Base-by-base conservation (phyloP, 2,888 invertebrate genomes). In the Diplolepis rosae region DNA sequence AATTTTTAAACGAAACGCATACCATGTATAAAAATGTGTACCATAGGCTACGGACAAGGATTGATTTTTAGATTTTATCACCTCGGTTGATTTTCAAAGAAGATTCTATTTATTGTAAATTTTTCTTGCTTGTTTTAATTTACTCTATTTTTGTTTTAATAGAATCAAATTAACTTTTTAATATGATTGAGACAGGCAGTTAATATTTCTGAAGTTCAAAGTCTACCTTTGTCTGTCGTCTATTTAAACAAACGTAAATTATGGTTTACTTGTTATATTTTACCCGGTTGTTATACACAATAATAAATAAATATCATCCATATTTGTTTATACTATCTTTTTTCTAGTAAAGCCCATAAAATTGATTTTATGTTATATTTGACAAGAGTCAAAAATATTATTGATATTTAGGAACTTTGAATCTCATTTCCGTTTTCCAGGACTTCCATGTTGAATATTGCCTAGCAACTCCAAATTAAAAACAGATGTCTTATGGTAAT, bases 231-330 rank as follows among this genome's bases (percentile, higher is more conserved):
- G 35, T 61, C 39, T 61, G 39, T 24, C 24, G 61, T 24, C 61
- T 35, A 35, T 27, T 32, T 22, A 2, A 24, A 13, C 18, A 24
- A 39, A 24, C 13, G 39, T 24, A n/a, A 52, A 61, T 22, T 39
- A 61, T 61, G 35, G 39, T 35, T 61, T 13, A 24, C 39, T 39
- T 39, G 61, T 39, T 27, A 39, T 61, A 39, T 35, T 61, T 61
- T 61, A 61, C n/a, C 56, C 27, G 35, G 39, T 61, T 35, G 22
- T 15, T 30, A 52, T n/a, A 28, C 28, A 15, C 28, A 54, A 56
- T 56, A 35, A 56, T 54, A 35, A 56, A n/a, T n/a, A n/a, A 56
- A 54, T 4, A 13, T 18, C 1, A 50, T 50, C 5, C 22, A 35
- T 22, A 9, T 35, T 13, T 18, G 11, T 30, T 35, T 56, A 13